Evolutionary conservation across 2,888 invertebrate species (phyloP).

Genomic region (Idaea biselata): DNA sequence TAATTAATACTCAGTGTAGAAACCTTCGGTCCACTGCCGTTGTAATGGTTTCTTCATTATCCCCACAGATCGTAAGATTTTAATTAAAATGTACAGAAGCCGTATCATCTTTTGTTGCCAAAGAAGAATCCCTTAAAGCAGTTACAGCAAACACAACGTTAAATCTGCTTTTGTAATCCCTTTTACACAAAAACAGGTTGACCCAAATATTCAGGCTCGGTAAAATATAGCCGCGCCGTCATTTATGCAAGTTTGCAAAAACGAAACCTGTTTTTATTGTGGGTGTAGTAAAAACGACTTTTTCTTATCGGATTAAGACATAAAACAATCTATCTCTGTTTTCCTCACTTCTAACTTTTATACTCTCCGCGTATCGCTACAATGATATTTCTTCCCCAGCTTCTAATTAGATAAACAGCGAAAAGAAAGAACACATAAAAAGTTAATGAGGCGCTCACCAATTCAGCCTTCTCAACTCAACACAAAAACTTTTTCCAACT

Average conservation of each 20-base stretch:
- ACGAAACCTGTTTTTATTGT: constrained; percentile 62
- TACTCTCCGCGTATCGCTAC: constrained; percentile 63
- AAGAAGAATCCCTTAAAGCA: constrained; percentile 65
- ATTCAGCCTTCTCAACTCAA: constrained; percentile 10
- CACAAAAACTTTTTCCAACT: constrained; percentile 10
- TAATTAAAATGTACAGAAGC: constrained; percentile 74
- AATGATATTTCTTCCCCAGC: constrained; percentile 61
- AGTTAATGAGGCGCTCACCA: constrained; percentile 19
- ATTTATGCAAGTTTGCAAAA: constrained; percentile 77
- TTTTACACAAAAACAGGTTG: constrained; percentile 78
- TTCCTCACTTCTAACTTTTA: constrained; percentile 44
- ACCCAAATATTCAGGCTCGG: constrained; percentile 74
- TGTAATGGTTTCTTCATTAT: constrained; percentile 42
- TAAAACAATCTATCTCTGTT: constrained; percentile 52
- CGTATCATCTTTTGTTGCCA: constrained; percentile 70
- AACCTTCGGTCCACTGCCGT: neutral
- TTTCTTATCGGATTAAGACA: constrained; percentile 55
- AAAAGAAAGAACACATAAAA: constrained; percentile 39
- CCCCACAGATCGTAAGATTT: constrained; percentile 67
- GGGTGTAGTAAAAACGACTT: constrained; percentile 55
- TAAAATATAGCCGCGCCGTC: constrained; percentile 73
- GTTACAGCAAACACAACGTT: constrained; percentile 73
- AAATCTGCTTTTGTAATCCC: constrained; percentile 76
- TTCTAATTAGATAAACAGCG: constrained; percentile 60
- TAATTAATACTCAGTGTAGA: constrained; percentile 1